Evolutionary conservation across 1,140 invertebrate species (phyloP), one percentile per base, ranked within the genome.

Genomic region (Orchesella cincta): DNA sequence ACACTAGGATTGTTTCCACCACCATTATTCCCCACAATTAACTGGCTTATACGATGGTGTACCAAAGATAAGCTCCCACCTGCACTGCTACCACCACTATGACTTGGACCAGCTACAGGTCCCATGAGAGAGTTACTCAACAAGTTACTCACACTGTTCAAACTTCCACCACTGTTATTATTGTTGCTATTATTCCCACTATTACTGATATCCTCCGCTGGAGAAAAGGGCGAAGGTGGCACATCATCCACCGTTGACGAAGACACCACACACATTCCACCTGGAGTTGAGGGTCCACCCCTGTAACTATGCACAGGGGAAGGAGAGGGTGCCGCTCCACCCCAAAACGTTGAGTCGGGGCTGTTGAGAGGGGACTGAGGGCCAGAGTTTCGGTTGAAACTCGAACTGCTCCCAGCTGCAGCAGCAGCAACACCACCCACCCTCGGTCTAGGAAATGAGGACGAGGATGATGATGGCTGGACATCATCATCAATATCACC

Each of bases 211-310:
- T 46, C 52, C 26, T 79, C 78, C 20, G 78, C 78, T 0, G 78
- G 51, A 52, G 78, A 76, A 39, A 78, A 81, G 28, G 81, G 79
- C n/a, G 75, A 78, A 0, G 77, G 81, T 18, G 79, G 77, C 8
- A 78, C 52, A 46, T 80, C 81, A 75, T 80, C 81, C 18, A 76
- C 75, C 26, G 81, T 82, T 0, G 81, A 82, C 2, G 79, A 80
- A n/a, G 79, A 80, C 5, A 82, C 81, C 14, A 78, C 78, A 77
- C 81, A 82, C 33, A 77, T 74, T 54, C 78, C 81, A 5, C 80
- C 80, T 1, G 80, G 80, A 33, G 80, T 81, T 1, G 77, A 26
- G 5, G 78, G 80, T 31, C 74, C 75, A 51, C 64, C 64, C 26
- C 78, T 72, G 51, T 23, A 52, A 81, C 77, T 77, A 54, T 39